Conservation (phyloP, 2,113 vertebrate genomes). For the Cyphomyrus plagiostoma region DNA sequence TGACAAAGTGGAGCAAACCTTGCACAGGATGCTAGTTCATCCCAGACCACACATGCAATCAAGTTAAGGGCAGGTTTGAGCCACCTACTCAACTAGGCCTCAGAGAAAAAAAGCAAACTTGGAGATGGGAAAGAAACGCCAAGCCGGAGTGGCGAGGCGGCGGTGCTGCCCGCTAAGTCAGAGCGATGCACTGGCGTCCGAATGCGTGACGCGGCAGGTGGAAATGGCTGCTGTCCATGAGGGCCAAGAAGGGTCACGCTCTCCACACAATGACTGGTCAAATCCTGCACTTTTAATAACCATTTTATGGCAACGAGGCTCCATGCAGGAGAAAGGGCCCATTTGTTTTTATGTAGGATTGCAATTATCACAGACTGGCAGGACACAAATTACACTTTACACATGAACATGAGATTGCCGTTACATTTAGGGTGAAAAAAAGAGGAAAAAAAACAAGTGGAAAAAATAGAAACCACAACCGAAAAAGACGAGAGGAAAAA, state of each 20-base stretch:
- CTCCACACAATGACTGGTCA: not conserved
- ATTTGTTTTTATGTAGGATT: not conserved
- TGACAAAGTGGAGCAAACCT: not conserved
- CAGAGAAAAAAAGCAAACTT: not conserved
- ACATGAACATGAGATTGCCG: not conserved
- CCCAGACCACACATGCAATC: not conserved
- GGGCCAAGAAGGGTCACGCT: not conserved
- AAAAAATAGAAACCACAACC: slow-evolving; percentile 8
- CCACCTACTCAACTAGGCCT: not conserved
- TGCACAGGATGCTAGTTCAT: not conserved
- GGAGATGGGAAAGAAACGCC: not conserved
- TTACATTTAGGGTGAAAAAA: not conserved
- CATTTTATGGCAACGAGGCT: not conserved
- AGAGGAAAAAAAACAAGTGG: not conserved
- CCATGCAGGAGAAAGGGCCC: not conserved
- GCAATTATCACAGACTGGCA: not conserved
- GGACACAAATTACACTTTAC: not conserved
- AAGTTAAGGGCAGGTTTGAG: not conserved
- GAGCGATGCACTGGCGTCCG: not conserved
- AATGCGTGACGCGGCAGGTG: not conserved
- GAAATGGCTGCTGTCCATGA: not conserved
- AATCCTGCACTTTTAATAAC: not conserved
- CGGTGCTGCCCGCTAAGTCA: not conserved
- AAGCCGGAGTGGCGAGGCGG: not conserved
- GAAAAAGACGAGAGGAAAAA: not conserved